phyloP scores from a whole-genome alignment of 2,797 vertebrate genomes.

The Balearica regulorum region DNA sequence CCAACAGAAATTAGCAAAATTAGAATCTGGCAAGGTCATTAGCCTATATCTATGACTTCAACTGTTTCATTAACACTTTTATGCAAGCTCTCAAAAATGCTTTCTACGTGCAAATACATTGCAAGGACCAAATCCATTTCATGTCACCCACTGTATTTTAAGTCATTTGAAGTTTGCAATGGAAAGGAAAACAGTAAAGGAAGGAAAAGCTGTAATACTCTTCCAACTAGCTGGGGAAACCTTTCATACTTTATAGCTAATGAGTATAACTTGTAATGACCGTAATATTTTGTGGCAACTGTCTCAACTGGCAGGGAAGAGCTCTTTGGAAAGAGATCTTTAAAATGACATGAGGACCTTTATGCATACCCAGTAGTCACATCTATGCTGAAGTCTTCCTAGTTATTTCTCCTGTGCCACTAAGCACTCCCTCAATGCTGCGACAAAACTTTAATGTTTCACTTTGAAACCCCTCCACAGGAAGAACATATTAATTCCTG shows the following conservation, averaged over 20 bases:
- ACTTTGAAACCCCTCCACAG: background rate
- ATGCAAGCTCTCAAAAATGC: background rate
- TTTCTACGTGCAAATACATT: background rate
- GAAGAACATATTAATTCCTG: background rate
- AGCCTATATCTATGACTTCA: background rate
- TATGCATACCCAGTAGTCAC: rapidly evolving
- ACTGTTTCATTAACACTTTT: background rate
- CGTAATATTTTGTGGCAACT: background rate
- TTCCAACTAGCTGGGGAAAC: background rate
- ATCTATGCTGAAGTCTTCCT: background rate
- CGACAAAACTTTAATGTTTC: background rate
- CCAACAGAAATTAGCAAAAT: background rate
- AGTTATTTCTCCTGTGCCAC: background rate
- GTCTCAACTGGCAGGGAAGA: background rate
- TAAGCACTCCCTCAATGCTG: background rate
- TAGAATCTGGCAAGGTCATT: background rate
- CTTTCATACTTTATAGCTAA: background rate
- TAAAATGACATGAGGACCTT: background rate
- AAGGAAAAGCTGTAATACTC: background rate
- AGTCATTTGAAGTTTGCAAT: background rate
- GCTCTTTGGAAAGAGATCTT: background rate
- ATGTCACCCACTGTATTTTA: background rate
- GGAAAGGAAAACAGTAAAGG: background rate
- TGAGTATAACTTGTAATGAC: background rate
- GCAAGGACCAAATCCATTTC: background rate